Evolutionary conservation across 2,888 invertebrate genomes (phyloP).

Genomic region (Rhabditophanes sp.): DNA sequence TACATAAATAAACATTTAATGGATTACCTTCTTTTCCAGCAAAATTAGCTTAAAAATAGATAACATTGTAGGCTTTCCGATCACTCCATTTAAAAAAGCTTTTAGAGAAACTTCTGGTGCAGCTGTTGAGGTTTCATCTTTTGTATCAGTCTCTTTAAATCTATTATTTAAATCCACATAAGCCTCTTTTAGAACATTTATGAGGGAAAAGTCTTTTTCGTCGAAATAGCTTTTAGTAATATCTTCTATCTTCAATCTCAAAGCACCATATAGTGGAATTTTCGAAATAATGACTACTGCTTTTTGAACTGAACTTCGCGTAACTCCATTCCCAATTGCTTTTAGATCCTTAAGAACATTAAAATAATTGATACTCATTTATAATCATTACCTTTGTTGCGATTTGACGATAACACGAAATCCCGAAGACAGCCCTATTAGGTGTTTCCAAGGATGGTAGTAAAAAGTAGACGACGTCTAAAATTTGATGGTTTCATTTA

Average conservation of each 20-base stretch:
- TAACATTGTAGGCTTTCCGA: too few species aligned
- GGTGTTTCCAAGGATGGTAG: constrained; percentile 71
- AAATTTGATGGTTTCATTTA: constrained; percentile 2
- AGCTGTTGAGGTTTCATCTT: constrained; percentile 1
- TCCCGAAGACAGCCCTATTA: constrained; percentile 72
- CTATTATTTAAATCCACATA: background rate
- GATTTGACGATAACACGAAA: constrained; percentile 93
- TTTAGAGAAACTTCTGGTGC: background rate
- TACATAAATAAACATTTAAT: constrained; percentile 17
- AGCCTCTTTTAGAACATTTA: too few species aligned
- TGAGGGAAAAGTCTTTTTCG: constrained; percentile 52
- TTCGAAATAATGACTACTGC: constrained; percentile 73
- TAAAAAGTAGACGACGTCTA: constrained; percentile 85
- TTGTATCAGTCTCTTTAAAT: background rate
- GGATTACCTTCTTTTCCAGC: constrained; percentile 6
- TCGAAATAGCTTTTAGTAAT: constrained; percentile 94
- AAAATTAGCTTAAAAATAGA: constrained; percentile 6
- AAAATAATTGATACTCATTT: background rate
- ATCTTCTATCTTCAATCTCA: constrained; percentile 77
- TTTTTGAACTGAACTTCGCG: constrained; percentile 89
- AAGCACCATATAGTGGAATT: constrained; percentile 72
- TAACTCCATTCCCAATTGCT: constrained; percentile 81
- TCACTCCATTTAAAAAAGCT: too few species aligned
- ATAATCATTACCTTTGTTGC: constrained; percentile 52
- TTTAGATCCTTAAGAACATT: constrained; percentile 60